A percentile compares a stretch with the other conserved stretches of the same genome.
Conservation (phyloP, 2,888 invertebrate species). For the Hypsopygia costalis region DNA sequence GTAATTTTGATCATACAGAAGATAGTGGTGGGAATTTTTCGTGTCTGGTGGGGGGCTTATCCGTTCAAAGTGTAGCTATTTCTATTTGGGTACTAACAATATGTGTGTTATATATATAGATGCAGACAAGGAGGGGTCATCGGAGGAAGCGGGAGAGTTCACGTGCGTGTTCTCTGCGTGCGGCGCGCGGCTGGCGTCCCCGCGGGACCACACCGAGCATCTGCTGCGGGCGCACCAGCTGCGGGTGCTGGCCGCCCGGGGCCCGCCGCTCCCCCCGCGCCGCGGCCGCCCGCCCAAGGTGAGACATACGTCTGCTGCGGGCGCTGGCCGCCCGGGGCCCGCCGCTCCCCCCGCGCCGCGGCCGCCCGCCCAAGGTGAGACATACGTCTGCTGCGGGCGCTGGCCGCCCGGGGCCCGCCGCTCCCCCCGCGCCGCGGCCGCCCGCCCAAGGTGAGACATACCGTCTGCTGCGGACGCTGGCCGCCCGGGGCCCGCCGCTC, state of each 20-base stretch:
- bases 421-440: too few relatives aligned
- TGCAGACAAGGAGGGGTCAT: not conserved
- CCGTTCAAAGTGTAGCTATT: too few relatives aligned
- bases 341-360: constrained; percentile 13
- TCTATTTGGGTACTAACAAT: too few relatives aligned
- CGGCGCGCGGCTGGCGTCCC: constrained; percentile 49
- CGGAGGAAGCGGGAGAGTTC: constrained; percentile 23
- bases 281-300: constrained; percentile 9
- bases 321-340: not conserved
- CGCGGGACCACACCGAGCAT: constrained; percentile 71
- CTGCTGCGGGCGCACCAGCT: constrained; percentile 67
- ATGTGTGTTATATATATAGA: not conserved
- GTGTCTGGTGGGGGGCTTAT: too few relatives aligned
- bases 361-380: constrained; percentile 23
- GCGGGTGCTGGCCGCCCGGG: constrained; percentile 48
- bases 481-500: too few relatives aligned
- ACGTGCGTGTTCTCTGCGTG: constrained; percentile 70
- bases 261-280: constrained; percentile 9
- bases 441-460: too few relatives aligned
- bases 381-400: too few relatives aligned
- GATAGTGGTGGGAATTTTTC: too few relatives aligned
- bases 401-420: too few relatives aligned
- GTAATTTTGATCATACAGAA: too few relatives aligned
- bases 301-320: constrained; percentile 8
- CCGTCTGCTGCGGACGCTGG: too few relatives aligned